phyloP scores from a whole-genome alignment of 2,797 vertebrate genomes.

The Alectoris magna region DNA sequence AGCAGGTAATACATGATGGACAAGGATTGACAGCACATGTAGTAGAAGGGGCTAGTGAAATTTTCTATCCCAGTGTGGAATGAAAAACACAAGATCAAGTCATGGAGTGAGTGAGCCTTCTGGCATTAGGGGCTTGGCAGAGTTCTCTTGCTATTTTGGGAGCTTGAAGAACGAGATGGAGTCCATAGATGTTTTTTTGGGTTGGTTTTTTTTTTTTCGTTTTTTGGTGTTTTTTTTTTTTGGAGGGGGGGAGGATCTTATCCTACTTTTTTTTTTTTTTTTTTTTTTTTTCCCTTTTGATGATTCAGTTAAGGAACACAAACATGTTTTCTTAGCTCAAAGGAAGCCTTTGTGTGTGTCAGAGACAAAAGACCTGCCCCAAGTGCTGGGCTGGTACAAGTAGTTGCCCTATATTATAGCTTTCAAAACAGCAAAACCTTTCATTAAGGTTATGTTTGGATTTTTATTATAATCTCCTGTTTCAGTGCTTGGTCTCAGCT shows the following conservation, averaged over 20 bases:
- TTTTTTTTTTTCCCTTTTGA: neutral
- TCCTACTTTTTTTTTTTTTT: neutral
- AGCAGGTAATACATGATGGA: neutral
- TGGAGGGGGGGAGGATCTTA: neutral
- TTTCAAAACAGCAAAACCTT: conserved; percentile 54
- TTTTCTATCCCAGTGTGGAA: conserved; percentile 21
- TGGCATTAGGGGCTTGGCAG: conserved; percentile 29
- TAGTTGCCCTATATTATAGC: conserved; percentile 55
- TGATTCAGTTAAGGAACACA: conserved; percentile 7
- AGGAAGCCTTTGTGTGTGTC: conserved; percentile 21
- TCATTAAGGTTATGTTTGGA: conserved; percentile 66
- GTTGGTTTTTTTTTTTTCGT: neutral
- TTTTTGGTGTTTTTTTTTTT: neutral
- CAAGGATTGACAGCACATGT: neutral
- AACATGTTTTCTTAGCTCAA: conserved; percentile 30
- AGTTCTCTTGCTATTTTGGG: conserved; percentile 9
- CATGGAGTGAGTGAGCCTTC: neutral
- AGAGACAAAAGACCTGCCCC: conserved; percentile 35
- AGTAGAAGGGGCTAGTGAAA: neutral
- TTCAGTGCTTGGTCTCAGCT: conserved; percentile 49
- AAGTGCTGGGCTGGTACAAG: conserved; percentile 41
- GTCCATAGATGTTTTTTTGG: neutral
- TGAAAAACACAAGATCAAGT: conserved; percentile 14
- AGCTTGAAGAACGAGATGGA: neutral
- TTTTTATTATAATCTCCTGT: conserved; percentile 63